These are phyloP conservation scores for Rhynchophorus ferrugineus DNA, from an alignment of 1,140 invertebrate species.

Conservation along the genomic window DNA sequence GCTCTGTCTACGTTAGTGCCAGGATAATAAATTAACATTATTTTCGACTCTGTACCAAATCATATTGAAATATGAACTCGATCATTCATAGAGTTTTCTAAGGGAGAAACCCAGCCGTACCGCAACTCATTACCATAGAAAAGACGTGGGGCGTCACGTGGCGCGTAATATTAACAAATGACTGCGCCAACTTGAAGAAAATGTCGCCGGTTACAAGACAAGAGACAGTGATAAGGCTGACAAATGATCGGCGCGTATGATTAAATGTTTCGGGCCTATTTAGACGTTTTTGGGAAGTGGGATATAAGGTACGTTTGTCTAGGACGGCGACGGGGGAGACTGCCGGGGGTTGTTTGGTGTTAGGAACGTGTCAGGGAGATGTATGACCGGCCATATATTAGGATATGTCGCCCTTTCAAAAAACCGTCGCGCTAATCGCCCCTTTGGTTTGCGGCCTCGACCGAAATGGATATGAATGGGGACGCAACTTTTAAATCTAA, in stretches of 20 bases:
- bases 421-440: neutral
- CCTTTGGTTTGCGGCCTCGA: neutral
- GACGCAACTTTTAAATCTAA: too few species aligned
- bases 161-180: conserved; percentile 17
- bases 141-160: neutral
- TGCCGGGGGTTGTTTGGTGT: neutral
- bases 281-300: neutral
- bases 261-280: conserved; percentile 9
- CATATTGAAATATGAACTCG: too few species aligned
- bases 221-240: conserved; percentile 23
- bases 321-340: neutral
- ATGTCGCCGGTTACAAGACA: conserved; percentile 19
- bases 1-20: too few species aligned
- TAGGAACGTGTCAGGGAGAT: neutral
- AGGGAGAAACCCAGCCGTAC: too few species aligned
- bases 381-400: neutral
- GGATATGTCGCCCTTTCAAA: neutral
- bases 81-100: too few species aligned
- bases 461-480: neutral
- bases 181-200: conserved; percentile 11
- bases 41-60: too few species aligned
- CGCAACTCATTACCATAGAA: neutral
- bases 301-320: neutral
- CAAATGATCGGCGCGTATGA: conserved; percentile 25
- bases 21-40: too few species aligned